Evolutionary conservation across 2,113 vertebrate species (phyloP).

Genomic region (Cricetomys ansorgei): DNA sequence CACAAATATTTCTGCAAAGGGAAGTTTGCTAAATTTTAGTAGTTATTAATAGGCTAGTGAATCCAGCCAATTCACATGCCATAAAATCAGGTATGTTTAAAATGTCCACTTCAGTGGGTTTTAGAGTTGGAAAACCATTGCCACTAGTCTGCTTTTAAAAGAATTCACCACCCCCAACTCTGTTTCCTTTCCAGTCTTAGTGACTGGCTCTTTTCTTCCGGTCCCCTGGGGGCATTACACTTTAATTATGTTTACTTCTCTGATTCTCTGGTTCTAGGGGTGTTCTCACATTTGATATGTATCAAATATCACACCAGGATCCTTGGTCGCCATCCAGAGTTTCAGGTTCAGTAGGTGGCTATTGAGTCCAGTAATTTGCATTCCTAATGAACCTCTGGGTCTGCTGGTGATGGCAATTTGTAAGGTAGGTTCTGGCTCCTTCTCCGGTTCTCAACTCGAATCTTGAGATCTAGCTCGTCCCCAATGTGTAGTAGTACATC

Average conservation of each 20-base stretch:
- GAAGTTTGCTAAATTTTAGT: not conserved
- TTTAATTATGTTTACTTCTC: not conserved
- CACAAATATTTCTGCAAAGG: not conserved
- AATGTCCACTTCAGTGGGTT: not conserved
- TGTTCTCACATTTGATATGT: not conserved
- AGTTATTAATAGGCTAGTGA: not conserved
- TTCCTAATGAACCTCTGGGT: not conserved
- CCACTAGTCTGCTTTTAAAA: constrained; percentile 15
- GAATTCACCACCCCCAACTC: not conserved
- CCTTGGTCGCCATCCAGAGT: not conserved
- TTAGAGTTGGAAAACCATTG: not conserved
- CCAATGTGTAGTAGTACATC: too few species aligned
- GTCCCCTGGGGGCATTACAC: not conserved
- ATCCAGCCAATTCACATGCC: not conserved
- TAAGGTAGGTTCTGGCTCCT: not conserved
- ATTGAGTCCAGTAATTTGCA: not conserved
- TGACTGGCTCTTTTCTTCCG: not conserved
- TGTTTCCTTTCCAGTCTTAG: not conserved
- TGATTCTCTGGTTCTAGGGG: not conserved
- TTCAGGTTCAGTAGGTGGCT: not conserved
- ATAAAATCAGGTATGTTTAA: not conserved
- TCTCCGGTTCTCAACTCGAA: not conserved
- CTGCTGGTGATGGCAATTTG: too few species aligned
- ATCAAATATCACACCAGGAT: not conserved
- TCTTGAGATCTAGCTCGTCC: not conserved